Evolutionary conservation across 2,888 invertebrate genomes (phyloP), one percentile per base, ranked within the genome.

Genomic region (Drosophila eohydei): DNA sequence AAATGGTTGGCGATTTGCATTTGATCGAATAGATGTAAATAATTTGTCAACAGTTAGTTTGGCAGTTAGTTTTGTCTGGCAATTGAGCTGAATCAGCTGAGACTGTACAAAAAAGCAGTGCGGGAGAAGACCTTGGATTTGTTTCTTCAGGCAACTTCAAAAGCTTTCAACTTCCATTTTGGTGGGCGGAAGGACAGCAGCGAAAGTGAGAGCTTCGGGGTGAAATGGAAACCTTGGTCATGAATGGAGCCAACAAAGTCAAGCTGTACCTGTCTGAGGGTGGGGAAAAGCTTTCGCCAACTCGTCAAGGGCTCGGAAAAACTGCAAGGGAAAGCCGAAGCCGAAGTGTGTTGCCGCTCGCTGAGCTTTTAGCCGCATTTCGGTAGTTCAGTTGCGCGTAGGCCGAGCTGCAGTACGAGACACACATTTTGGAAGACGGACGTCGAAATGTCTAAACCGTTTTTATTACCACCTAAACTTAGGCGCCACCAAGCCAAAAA

Each of bases 311-410:
- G 48, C 44, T 48, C 56, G 73, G 69, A 51, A 50, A 71, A 76
- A 73, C 8, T 59, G 69, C 56, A 78, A 70, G 81, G 76, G 74
- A 73, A 72, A 59, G 26, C 58, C 78, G 73, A 72, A 57, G 26
- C 58, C 76, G 73, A 81, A 71, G 68, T 57, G 41, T 54, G 32
- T 44, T 60, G 40, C 16, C 44, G 48, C 32, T 43, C 36, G 40
- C 26, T 40, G 34, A 74, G 65, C 77, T 78, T 76, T 83, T 54
- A 52, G 70, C 70, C 70, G 73, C 68, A 65, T 69, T 76, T 76
- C 54, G 69, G 50, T 38, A 77, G 77, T 73, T 85, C 88, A 86
- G 86, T 86, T 81, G 81, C 76, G 78, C 74, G 78, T 78, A 74
- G 67, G 81, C 69, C 81, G 74, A 80, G 78, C 81, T 74, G 71